Evolutionary conservation across 2,888 invertebrate species (phyloP).

Genomic region (Meiosimyza decipiens): DNA sequence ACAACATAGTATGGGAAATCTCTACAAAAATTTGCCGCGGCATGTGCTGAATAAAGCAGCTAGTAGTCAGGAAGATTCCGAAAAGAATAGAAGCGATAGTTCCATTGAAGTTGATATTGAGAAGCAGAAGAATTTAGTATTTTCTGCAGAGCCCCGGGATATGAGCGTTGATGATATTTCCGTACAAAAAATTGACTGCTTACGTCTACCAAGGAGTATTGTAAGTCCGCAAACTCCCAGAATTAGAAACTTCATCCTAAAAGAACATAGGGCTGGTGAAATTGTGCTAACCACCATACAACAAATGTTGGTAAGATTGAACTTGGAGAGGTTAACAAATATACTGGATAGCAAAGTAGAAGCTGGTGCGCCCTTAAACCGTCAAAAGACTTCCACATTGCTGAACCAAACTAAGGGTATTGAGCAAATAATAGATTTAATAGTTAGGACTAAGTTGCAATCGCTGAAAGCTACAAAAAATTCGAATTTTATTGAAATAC

Average conservation of each 20-base stretch:
- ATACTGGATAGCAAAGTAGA: not conserved
- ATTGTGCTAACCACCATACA: slow-evolving; percentile 13
- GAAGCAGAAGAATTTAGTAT: too few species aligned
- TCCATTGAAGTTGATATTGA: too few species aligned
- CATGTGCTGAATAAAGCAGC: too few species aligned
- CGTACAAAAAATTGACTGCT: too few species aligned
- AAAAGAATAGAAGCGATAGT: too few species aligned
- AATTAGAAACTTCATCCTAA: not conserved
- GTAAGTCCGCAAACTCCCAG: not conserved
- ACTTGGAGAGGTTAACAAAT: slow-evolving; percentile 26
- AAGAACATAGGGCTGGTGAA: slow-evolving; percentile 16
- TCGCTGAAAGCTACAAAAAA: not conserved
- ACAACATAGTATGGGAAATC: too few species aligned
- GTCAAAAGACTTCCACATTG: not conserved
- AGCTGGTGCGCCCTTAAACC: not conserved
- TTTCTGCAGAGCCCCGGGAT: too few species aligned
- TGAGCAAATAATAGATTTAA: not conserved
- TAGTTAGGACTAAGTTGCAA: slow-evolving; percentile 1
- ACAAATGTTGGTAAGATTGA: slow-evolving; percentile 25
- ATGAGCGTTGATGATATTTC: too few species aligned
- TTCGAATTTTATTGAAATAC: not conserved
- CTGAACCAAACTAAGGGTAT: not conserved
- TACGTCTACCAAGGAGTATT: too few species aligned
- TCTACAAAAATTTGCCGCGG: too few species aligned
- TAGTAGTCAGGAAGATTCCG: too few species aligned